Evolutionary conservation across 1,140 invertebrate species (phyloP).

Genomic region (Araneus ventricosus): DNA sequence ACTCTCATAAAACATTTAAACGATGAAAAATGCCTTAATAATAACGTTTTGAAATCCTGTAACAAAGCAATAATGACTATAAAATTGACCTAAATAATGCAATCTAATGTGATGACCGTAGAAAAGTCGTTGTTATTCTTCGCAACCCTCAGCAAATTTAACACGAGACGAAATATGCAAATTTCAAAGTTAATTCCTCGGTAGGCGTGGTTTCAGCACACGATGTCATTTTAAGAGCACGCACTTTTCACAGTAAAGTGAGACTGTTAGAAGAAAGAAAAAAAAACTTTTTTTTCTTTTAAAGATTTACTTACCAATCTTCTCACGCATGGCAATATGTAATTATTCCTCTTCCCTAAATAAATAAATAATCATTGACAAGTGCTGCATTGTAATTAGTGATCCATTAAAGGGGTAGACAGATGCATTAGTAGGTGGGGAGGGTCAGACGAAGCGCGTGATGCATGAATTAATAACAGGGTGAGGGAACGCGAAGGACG

Average conservation of each 20-base stretch:
- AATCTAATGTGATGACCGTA: not conserved
- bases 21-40: no score
- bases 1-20: no score
- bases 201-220: conserved; percentile 28
- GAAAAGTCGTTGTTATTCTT: conserved; percentile 40
- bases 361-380: conserved; percentile 73
- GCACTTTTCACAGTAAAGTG: conserved; percentile 28
- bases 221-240: conserved; percentile 40
- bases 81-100: not conserved
- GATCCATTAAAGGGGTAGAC: conserved; percentile 30
- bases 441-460: not conserved
- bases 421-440: not conserved
- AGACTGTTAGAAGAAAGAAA: not conserved
- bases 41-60: no score
- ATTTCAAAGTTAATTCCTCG: conserved; percentile 25
- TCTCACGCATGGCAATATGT: conserved; percentile 30
- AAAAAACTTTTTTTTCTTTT: not conserved
- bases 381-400: conserved; percentile 61
- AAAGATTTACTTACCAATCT: conserved; percentile 44
- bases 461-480: conserved; percentile 62
- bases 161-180: conserved; percentile 22
- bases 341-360: conserved; percentile 61
- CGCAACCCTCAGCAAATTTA: not conserved
- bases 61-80: not conserved
- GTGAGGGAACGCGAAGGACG: not conserved